phyloP scores from a whole-genome alignment of 2,113 vertebrate species.

The Planiliza haematocheilus region DNA sequence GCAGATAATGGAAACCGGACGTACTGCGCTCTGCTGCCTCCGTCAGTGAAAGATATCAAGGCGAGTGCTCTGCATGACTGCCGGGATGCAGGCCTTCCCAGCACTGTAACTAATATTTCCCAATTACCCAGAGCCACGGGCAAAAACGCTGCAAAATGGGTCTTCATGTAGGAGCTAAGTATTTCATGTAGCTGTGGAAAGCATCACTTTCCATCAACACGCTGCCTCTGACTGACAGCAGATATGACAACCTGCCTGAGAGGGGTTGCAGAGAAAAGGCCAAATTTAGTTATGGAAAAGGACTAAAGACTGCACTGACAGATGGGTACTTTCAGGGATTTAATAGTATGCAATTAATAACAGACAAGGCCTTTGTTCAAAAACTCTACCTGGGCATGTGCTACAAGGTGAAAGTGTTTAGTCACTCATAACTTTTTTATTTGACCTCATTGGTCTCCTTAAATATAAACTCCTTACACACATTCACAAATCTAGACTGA shows the following conservation, averaged over 20 bases:
- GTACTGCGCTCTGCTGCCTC: conserved; percentile 5
- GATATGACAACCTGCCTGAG: conserved; percentile 26
- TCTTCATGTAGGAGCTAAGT: conserved; percentile 17
- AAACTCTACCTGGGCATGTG: not conserved
- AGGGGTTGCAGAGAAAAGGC: not conserved
- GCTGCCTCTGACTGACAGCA: conserved; percentile 48
- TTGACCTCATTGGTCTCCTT: too few species aligned
- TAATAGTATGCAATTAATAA: not conserved
- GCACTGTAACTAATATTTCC: conserved; percentile 59
- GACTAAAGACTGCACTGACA: not conserved
- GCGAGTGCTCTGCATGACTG: conserved; percentile 37
- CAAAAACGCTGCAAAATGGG: conserved; percentile 34
- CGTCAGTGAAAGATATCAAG: conserved; percentile 39
- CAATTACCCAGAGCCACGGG: conserved; percentile 63
- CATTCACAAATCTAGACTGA: too few species aligned
- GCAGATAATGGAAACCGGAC: conserved; percentile 26
- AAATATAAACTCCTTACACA: too few species aligned
- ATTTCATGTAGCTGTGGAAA: conserved; percentile 34
- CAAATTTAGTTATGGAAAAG: not conserved
- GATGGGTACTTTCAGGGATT: not conserved
- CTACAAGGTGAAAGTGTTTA: not conserved
- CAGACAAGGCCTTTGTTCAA: not conserved
- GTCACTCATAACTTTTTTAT: too few species aligned
- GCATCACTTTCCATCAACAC: conserved; percentile 43
- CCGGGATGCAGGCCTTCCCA: conserved; percentile 35